These are phyloP conservation scores for Cricetomys ansorgei DNA, from an alignment of 2,113 vertebrate species.

Conservation along the genomic window DNA sequence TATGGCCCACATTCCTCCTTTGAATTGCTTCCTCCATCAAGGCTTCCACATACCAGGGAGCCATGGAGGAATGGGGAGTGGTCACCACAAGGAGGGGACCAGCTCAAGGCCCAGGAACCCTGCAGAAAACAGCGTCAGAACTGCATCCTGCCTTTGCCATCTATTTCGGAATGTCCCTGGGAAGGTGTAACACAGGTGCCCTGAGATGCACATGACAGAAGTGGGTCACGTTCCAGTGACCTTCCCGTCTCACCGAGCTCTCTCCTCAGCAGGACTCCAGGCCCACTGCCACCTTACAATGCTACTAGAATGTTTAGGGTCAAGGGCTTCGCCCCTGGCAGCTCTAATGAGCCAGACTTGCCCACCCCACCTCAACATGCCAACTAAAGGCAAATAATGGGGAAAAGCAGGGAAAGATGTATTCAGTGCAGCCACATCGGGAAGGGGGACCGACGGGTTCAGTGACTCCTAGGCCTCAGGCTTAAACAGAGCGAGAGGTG, in stretches of 20 bases:
- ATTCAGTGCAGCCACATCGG: not conserved
- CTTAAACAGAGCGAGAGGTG: not conserved
- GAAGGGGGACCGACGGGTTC: not conserved
- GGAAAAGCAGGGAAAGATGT: not conserved
- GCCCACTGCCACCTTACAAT: not conserved
- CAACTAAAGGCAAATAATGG: not conserved
- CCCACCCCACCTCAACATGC: not conserved
- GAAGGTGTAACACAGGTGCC: not conserved
- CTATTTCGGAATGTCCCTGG: not conserved
- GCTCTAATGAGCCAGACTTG: not conserved
- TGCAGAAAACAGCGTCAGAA: not conserved
- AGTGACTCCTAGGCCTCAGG: not conserved
- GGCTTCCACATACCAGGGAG: no score
- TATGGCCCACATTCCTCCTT: no score
- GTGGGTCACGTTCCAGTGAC: not conserved
- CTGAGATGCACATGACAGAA: not conserved
- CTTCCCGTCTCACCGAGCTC: not conserved
- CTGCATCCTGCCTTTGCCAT: not conserved
- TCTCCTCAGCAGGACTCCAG: not conserved
- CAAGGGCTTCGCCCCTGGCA: not conserved
- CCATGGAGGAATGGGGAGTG: not conserved
- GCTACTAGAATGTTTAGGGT: not conserved
- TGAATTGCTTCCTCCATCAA: not conserved
- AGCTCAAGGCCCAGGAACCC: not conserved
- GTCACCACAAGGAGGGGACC: not conserved